A percentile compares a stretch with the other conserved stretches of the same genome.
Conservation (phyloP, 92 coral and sea anemone species). For the Desmophyllum pertusum region DNA sequence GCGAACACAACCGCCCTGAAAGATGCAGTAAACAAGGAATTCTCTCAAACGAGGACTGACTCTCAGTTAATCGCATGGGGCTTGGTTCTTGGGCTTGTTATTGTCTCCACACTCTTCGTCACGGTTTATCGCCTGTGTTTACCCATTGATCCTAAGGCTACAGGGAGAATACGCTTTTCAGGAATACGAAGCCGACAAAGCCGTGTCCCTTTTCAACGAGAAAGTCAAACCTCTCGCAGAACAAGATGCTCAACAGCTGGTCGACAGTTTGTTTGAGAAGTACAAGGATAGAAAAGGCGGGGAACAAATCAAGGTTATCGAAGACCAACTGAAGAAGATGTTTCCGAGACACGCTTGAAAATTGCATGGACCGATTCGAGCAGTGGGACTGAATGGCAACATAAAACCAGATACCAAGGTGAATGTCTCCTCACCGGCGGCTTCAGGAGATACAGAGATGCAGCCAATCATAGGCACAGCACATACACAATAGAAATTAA, state of each 20-base stretch:
- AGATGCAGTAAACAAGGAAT: slow-evolving; percentile 38
- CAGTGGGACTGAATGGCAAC: background rate
- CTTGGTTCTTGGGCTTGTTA: slow-evolving; percentile 54
- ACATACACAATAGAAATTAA: background rate
- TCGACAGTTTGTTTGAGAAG: slow-evolving; percentile 57
- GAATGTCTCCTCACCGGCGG: background rate
- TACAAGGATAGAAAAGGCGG: slow-evolving; percentile 56
- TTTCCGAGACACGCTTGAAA: slow-evolving; percentile 70
- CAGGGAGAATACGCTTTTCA: slow-evolving; percentile 54
- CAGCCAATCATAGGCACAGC: background rate
- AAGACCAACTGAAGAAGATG: slow-evolving; percentile 43
- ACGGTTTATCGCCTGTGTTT: slow-evolving; percentile 64
- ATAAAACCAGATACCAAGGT: background rate
- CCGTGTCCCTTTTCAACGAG: slow-evolving; percentile 68
- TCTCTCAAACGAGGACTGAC: slow-evolving; percentile 52
- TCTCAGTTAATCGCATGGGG: slow-evolving; percentile 80
- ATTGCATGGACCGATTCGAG: slow-evolving; percentile 40
- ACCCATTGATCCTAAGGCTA: slow-evolving; percentile 41
- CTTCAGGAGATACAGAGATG: background rate
- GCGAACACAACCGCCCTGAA: slow-evolving; percentile 53
- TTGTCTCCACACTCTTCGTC: slow-evolving; percentile 57
- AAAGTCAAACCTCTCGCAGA: slow-evolving; percentile 72
- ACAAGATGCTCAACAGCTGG: slow-evolving; percentile 46
- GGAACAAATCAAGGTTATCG: slow-evolving; percentile 49
- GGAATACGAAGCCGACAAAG: slow-evolving; percentile 67